Evolutionary conservation across 2,113 vertebrate genomes (phyloP).

Genomic region (Tylochromis polylepis): DNA sequence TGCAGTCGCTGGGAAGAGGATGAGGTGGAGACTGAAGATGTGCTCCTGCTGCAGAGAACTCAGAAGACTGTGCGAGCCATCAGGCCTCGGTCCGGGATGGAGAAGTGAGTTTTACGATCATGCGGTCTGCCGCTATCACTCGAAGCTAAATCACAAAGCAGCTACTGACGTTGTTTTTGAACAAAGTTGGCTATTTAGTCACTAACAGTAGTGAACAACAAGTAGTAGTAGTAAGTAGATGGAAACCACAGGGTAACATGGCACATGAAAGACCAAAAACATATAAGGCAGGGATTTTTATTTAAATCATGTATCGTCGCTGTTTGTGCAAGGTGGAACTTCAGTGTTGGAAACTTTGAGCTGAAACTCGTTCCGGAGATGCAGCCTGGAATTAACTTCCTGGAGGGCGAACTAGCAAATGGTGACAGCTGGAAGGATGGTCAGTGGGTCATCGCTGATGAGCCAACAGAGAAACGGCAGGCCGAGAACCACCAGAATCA

Average conservation of each 20-base stretch:
- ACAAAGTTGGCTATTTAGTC: neutral
- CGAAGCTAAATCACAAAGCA: neutral
- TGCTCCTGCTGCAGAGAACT: conserved; percentile 88
- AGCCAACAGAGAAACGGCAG: conserved; percentile 56
- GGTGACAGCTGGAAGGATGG: conserved; percentile 74
- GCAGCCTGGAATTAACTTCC: conserved; percentile 80
- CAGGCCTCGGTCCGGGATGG: conserved; percentile 87
- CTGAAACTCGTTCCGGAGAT: conserved; percentile 85
- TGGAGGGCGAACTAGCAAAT: conserved; percentile 80
- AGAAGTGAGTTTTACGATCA: conserved; percentile 81
- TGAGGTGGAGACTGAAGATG: conserved; percentile 82
- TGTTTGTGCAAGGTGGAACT: conserved; percentile 88
- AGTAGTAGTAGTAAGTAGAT: neutral
- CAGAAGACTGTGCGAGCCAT: conserved; percentile 97
- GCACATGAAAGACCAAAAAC: neutral
- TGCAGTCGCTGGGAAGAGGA: conserved; percentile 89
- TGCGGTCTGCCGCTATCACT: neutral
- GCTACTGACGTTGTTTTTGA: neutral
- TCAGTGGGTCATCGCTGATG: conserved; percentile 82
- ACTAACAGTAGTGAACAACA: neutral
- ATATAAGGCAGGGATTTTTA: neutral
- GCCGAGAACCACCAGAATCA: conserved; percentile 73
- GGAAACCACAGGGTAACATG: neutral
- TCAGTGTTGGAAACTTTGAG: conserved; percentile 97
- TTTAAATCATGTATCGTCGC: fast-evolving